Base-by-base conservation (phyloP, 1,140 invertebrate species). In the Mamestra configurata region DNA sequence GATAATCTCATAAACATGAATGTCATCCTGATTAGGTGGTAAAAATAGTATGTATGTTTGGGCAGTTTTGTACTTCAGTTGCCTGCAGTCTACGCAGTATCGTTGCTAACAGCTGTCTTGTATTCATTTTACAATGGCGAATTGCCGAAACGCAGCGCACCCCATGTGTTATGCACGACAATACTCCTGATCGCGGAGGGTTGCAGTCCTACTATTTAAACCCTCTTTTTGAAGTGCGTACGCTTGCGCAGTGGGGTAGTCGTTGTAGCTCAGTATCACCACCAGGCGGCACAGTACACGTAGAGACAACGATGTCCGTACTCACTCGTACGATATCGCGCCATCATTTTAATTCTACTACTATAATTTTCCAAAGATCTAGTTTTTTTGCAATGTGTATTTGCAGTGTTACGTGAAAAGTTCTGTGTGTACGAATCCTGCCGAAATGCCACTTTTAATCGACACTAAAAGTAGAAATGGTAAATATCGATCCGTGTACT, bases 401-500 rank as follows among this genome's bases (percentile, higher is more conserved):
- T 84, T 84, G 75, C 70, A 88, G 88, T 92, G 89, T 88, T 85
- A 91, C 86, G 82, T 93, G 86, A 90, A 88, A 75, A 76, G 27
- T 43, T 72, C 40, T 53, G 55, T 84, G 80, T 86, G 77, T 82
- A 59, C 55, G 76, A 57, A 64, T 51, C 61, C 15, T 51, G 20
- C 24, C 80, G 91, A 90, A 88, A 95, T 95, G 93, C 93, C 93
- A 72, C 83, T 94, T 49, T 84, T 94, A 88, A 86, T 94, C 70
- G 89, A 94, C 83, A 79, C 84, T 77, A 90, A 85, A 79, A 89
- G 84, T 79, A 90, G 86, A 89, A 93, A 91, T 90, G 93, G 93
- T 95, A 95, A 94, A 88, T 94, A 95, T 95, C 85, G 92, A 95
- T 95, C 88, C 84, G 80, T 83, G 79, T 83, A 68, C 53, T 84